Evolutionary conservation across 2,113 vertebrate species (phyloP), one percentile per base, ranked within the genome.

Genomic region (Thamnaconus septentrionalis): DNA sequence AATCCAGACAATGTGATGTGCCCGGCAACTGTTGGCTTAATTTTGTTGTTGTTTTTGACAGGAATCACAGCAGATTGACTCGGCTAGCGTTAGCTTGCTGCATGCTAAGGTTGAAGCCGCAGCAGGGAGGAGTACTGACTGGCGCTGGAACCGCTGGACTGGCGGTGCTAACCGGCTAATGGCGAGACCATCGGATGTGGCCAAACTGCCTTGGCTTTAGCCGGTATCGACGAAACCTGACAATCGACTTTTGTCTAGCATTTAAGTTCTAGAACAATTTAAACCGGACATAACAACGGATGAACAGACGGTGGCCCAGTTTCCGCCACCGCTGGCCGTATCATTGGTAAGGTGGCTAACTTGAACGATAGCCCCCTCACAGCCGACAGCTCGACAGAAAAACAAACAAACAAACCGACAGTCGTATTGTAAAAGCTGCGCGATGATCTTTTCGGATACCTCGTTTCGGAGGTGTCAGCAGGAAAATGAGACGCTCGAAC

Each of bases 251-350:
- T 5, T 3, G 8, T 50, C 48, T n/a, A 50, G 48, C n/a, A n/a
- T 50, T 5, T 11, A 8, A 1, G 48, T 50, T 5, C 12, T 12
- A 31, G 7, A 4, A 39, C 40, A 39, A 40, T 40, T 39, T 39
- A 31, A 53, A 9, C 18, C 11, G 63, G 53, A 50, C 56, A 53
- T 59, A 10, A 56, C 49, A 49, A 8, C 7, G 62, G 46, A 45
- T 50, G 49, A 61, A 62, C 49, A 53, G 31, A 0, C 54, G 57
- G 71, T 67, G 87, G 85, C 85, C 87, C 82, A 72, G 56, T 64
- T 75, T 57, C n/a, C 52, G 54, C 8, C 43, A 72, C 58, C 4
- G 44, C 53, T 51, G 58, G 52, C 55, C 62, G 59, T 31, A 31
- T 31, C 18, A 31, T 31, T 1, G 50, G 12, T 52, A 46, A 58